Conservation (phyloP, 2,113 vertebrate genomes). For the Syrrhaptes paradoxus region DNA sequence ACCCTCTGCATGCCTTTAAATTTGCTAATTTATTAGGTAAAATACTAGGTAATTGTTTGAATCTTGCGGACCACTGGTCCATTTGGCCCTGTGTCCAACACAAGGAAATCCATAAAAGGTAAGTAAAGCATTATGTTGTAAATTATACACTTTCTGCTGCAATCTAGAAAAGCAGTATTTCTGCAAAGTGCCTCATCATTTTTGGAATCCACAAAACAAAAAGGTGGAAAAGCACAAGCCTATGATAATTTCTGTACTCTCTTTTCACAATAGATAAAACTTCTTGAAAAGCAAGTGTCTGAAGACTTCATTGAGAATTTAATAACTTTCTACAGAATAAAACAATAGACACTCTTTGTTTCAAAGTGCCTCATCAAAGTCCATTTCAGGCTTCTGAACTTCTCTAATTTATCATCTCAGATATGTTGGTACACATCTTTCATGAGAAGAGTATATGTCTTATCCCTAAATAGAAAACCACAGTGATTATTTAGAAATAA, state of each 20-base stretch:
- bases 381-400: not conserved
- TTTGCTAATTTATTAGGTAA: too few relatives aligned
- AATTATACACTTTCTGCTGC: too few relatives aligned
- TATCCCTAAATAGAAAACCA: not conserved
- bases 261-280: not conserved
- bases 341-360: not conserved
- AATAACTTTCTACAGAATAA: not conserved
- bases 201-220: not conserved
- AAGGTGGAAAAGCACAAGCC: not conserved
- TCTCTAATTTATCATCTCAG: not conserved
- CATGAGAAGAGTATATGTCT: not conserved
- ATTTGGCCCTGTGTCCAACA: not conserved
- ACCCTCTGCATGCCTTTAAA: not conserved
- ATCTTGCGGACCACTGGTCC: not conserved
- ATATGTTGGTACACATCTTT: not conserved
- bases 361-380: not conserved
- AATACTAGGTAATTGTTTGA: not conserved
- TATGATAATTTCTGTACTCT: not conserved
- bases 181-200: not conserved
- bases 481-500: not conserved
- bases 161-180: not conserved
- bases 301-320: not conserved
- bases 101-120: not conserved
- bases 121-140: not conserved
- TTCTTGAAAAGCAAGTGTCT: not conserved